These are phyloP conservation scores for Podarcis lilfordi DNA, from an alignment of 2,797 vertebrate genomes.

Conservation along the genomic window DNA sequence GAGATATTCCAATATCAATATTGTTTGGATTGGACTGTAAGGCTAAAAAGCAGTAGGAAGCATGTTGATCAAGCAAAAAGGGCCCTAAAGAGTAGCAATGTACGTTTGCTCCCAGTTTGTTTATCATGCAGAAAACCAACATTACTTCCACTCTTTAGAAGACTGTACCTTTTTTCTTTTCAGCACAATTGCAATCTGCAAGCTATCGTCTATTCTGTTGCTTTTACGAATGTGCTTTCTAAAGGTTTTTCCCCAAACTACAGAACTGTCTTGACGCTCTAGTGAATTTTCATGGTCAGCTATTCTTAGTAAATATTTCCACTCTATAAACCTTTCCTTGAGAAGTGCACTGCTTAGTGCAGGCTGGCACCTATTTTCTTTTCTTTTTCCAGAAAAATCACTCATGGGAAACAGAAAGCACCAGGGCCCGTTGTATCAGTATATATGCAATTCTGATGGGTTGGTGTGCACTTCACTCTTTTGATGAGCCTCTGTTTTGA, in stretches of 20 bases:
- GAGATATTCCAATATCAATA: not conserved
- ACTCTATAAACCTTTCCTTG: not conserved
- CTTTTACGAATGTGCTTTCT: not conserved
- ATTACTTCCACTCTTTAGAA: not conserved
- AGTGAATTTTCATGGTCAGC: conserved; percentile 9
- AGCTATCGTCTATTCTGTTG: not conserved
- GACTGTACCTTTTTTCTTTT: not conserved
- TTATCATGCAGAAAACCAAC: not conserved
- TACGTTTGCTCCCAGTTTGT: not conserved
- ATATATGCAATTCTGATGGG: not conserved
- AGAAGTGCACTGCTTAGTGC: not conserved
- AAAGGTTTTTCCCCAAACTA: not conserved
- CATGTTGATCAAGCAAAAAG: not conserved
- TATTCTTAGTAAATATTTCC: conserved; percentile 15
- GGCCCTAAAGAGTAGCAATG: not conserved
- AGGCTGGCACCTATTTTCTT: not conserved
- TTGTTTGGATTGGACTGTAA: not conserved
- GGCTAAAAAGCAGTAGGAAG: not conserved
- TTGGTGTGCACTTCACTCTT: not conserved
- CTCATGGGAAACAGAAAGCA: not conserved
- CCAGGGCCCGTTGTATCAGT: not conserved
- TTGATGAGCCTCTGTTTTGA: not conserved
- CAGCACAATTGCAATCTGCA: not conserved
- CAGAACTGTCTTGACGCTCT: not conserved
- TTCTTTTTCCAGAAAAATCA: not conserved